Evolutionary conservation across 2,888 invertebrate genomes (phyloP), one percentile per base, ranked within the genome.

Genomic region (Philereme transversata): DNA sequence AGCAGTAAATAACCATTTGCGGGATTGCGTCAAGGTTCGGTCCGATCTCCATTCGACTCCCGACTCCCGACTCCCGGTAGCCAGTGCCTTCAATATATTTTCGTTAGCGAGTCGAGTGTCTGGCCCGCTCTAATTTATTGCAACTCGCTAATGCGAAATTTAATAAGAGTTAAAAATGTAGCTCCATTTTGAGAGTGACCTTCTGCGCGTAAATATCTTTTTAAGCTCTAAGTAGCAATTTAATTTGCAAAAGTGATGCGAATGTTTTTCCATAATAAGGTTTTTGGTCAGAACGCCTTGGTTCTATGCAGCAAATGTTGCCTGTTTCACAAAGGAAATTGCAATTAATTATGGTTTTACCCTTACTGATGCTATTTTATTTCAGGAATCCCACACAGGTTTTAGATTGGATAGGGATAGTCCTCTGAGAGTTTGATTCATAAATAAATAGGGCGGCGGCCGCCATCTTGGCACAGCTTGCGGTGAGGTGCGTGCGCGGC

Each of bases 131-230:
- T 79, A 82, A 86, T 86, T 84, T 85, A 86, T 86, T 76, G 77
- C 80, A 72, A 70, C 77, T 75, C 74, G 75, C 78, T 77, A 79
- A 77, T 79, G 77, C 74, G 79, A 81, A 86, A 86, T 86, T 84
- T 85, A 84, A 84, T 84, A 82, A 83, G 78, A 75, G 72, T 72
- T 68, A 69, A 65, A 72, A 75, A 72, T 70, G 68, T 62, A 61
- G 63, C 65, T 66, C 64, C 66, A 61, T 64, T 71, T 54, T 48
- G 51, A 57, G 53, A 60, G 53, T 60, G 63, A 64, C 64, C 64
- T 64, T 61, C 48, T 38, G 33, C 22, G 22, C 22, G 22, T 2
- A 22, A 22, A 22, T 22, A 1, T 22, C 22, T 22, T 22, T 22
- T 22, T 22, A 22, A 22, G 22, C 22, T 22, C 22, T 22, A 22